phyloP scores from a whole-genome alignment of 2,113 vertebrate genomes.

The Zosterops japonicus region DNA sequence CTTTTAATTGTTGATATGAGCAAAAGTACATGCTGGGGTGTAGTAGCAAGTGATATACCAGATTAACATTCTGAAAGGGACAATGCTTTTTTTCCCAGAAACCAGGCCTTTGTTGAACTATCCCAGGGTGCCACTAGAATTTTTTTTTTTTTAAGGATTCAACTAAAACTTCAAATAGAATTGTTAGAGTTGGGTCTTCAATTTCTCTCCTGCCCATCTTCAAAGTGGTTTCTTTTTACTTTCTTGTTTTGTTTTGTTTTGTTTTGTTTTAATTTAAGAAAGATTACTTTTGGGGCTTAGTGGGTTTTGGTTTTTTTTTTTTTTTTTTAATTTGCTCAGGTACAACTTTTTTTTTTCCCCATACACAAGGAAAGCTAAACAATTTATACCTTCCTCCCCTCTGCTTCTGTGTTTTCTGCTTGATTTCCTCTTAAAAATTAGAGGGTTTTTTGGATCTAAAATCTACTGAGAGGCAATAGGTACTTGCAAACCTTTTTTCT shows the following conservation, averaged over 20 bases:
- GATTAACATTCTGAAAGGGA: slow-evolving; percentile 92
- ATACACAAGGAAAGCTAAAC: background rate
- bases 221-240: slow-evolving; percentile 15
- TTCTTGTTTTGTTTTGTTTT: background rate
- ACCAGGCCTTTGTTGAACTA: slow-evolving; percentile 89
- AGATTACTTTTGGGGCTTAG: slow-evolving; percentile 7
- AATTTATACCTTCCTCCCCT: background rate
- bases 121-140: slow-evolving; percentile 76
- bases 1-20: slow-evolving; percentile 81
- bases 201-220: slow-evolving; percentile 47
- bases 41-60: slow-evolving; percentile 85
- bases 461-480: background rate
- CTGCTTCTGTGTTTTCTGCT: background rate
- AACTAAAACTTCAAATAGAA: slow-evolving; percentile 70
- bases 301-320: background rate
- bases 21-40: slow-evolving; percentile 79
- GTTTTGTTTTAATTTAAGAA: background rate
- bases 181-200: slow-evolving; percentile 62
- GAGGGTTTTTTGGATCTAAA: background rate
- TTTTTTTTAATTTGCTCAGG: background rate
- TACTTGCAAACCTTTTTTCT: background rate
- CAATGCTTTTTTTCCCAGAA: slow-evolving; percentile 87
- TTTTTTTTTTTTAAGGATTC: slow-evolving; percentile 64
- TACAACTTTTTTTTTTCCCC: background rate
- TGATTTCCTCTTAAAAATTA: background rate